Percentiles rank a stretch among this genome's conserved stretches.
These are phyloP conservation scores for Pollenia angustigena DNA, from an alignment of 2,888 invertebrate genomes.

Conservation along the genomic window DNA sequence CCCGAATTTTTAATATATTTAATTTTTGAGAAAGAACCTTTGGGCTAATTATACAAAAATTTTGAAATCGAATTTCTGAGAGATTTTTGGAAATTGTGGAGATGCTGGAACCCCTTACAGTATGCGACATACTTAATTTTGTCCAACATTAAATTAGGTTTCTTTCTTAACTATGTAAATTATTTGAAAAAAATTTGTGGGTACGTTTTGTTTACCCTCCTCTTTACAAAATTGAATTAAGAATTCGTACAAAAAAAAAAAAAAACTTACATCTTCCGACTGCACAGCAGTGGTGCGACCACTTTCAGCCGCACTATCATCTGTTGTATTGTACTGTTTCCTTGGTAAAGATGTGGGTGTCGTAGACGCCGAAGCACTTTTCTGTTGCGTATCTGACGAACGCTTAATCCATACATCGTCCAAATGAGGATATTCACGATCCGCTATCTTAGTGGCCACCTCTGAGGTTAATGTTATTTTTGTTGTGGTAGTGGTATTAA, in stretches of 20 bases:
- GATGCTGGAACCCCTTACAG: no score
- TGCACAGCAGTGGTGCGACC: constrained; percentile 77
- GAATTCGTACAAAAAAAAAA: neutral
- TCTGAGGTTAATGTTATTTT: neutral
- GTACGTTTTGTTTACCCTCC: neutral
- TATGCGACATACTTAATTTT: no score
- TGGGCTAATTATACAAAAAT: no score
- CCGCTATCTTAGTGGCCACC: neutral
- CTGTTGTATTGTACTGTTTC: constrained; percentile 77
- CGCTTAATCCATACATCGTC: constrained; percentile 83
- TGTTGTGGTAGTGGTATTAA: constrained; percentile 45
- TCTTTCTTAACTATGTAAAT: no score
- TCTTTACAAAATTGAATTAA: neutral
- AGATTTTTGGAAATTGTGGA: no score
- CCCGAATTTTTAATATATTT: no score
- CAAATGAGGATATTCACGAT: constrained; percentile 76
- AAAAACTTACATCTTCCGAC: constrained; percentile 82
- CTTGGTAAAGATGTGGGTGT: constrained; percentile 56
- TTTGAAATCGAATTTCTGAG: no score
- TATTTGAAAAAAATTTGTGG: neutral
- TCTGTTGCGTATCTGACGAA: constrained; percentile 55
- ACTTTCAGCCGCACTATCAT: constrained; percentile 77
- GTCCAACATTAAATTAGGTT: no score
- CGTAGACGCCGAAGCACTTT: neutral
- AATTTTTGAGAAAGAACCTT: no score